Evolutionary conservation across 2,888 invertebrate genomes (phyloP), one percentile per base, ranked within the genome.

Genomic region (Cerastis rubricosa): DNA sequence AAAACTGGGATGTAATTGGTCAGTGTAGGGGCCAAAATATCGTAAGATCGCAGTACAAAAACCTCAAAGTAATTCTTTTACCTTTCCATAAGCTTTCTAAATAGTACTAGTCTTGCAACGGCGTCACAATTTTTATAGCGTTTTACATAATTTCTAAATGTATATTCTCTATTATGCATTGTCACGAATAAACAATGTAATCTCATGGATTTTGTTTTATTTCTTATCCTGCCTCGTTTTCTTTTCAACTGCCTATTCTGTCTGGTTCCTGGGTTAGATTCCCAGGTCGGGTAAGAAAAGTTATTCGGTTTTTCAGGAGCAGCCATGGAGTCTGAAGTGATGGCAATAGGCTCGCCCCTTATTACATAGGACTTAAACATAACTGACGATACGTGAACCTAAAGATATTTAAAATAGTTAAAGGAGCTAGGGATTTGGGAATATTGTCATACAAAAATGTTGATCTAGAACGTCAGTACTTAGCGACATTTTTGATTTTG

Each of bases 181-280:
- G 96, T 95, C 95, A 95, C 94, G 91, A 94, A 94, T 95, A 95
- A 94, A 96, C 95, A 95, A 95, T 96, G 94, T 95, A 96, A 95
- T 94, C 95, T 92, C 91, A 87, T 59, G 45, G 47, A 0, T 75
- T 82, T 85, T 85, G 91, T 93, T 95, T 90, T 72, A 69, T 80
- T 85, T 80, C 12, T 29, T 22, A 43, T 12, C 1, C 9, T 7
- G 7, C 0, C 12, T n/a, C n/a, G 25, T 14, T 64, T 63, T 22
- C 40, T 29, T 29, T 29, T 29, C 17, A 8, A 59, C 1, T 17
- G 7, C 25, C 1, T 25, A 14, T 25, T 7, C 35, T 1, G 35
- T 35, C 35, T 25, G 25, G 14, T 1, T 0, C 25, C 14, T 25
- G 7, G 25, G 7, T 57, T 25, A 14, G 7, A 25, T 57, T 25